A percentile compares a stretch with the other conserved stretches of the same genome.
phyloP scores from a whole-genome alignment of 2,888 invertebrate genomes.

The Troides helena region DNA sequence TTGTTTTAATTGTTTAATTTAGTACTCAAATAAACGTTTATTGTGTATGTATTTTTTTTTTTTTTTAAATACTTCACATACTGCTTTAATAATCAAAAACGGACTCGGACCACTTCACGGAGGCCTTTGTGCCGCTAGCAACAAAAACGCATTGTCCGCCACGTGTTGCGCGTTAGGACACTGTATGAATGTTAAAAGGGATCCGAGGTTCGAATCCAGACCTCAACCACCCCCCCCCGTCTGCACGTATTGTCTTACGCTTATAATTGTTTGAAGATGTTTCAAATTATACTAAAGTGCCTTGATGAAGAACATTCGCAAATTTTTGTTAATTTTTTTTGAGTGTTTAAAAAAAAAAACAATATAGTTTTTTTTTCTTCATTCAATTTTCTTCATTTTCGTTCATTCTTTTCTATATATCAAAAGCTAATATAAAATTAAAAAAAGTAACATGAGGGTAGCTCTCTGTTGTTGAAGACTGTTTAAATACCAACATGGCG shows the following conservation, averaged over 20 bases:
- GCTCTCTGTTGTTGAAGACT: too few species aligned
- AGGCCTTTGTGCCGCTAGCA: conserved; percentile 44
- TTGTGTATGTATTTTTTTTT: background rate
- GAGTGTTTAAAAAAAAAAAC: too few species aligned
- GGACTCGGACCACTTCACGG: conserved; percentile 41
- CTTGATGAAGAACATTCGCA: background rate
- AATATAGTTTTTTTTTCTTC: too few species aligned
- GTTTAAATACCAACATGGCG: too few species aligned
- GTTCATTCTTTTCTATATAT: too few species aligned
- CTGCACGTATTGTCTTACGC: conserved; percentile 26
- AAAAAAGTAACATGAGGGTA: too few species aligned
- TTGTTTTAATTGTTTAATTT: too few species aligned
- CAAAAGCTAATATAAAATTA: too few species aligned
- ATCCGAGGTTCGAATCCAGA: conserved; percentile 54
- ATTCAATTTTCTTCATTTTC: too few species aligned
- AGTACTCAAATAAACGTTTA: background rate
- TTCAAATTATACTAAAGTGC: background rate
- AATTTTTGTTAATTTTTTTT: too few species aligned
- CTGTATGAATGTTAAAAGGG: conserved; percentile 65
- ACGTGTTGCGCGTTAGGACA: conserved; percentile 72
- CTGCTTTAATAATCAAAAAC: conserved; percentile 1
- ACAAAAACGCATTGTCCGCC: conserved; percentile 77
- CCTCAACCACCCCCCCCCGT: conserved; percentile 34
- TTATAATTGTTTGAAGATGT: conserved; percentile 34
- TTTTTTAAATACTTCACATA: background rate